A percentile compares a stretch with the other conserved stretches of the same genome.
Conservation (phyloP, 2,888 invertebrate species). For the Orthosia cruda region DNA sequence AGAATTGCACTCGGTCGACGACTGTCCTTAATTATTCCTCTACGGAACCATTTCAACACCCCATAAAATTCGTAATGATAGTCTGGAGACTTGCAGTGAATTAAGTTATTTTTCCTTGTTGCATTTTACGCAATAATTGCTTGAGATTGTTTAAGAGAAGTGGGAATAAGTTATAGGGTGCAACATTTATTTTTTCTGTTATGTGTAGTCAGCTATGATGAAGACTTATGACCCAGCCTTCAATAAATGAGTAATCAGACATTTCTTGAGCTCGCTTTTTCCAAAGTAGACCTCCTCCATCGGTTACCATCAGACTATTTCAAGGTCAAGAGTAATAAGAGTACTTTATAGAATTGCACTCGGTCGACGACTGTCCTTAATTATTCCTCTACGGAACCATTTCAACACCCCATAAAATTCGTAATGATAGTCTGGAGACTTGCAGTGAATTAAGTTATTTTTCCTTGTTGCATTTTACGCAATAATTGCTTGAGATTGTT, state of each 20-base stretch:
- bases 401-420: slow-evolving; percentile 62
- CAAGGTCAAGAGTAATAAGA: slow-evolving; percentile 27
- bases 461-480: slow-evolving; percentile 30
- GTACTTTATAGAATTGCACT: slow-evolving; percentile 56
- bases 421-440: slow-evolving; percentile 50
- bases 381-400: slow-evolving; percentile 55
- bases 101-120: slow-evolving; percentile 19
- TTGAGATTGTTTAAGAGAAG: slow-evolving; percentile 8
- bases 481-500: slow-evolving; percentile 24
- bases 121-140: slow-evolving; percentile 27
- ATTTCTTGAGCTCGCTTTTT: too few relatives aligned
- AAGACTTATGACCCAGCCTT: too few relatives aligned
- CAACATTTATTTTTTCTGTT: too few relatives aligned
- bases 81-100: slow-evolving; percentile 37
- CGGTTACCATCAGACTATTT: too few relatives aligned
- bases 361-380: slow-evolving; percentile 52
- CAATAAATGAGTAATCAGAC: too few relatives aligned
- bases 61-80: slow-evolving; percentile 62
- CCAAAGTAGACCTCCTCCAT: too few relatives aligned
- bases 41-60: slow-evolving; percentile 55
- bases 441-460: slow-evolving; percentile 30
- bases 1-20: slow-evolving; percentile 50
- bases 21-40: slow-evolving; percentile 62
- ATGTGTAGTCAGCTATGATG: too few relatives aligned
- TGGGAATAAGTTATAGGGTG: neutral